Conservation (phyloP, 2,888 invertebrate species). For the Mycalesis mineus region DNA sequence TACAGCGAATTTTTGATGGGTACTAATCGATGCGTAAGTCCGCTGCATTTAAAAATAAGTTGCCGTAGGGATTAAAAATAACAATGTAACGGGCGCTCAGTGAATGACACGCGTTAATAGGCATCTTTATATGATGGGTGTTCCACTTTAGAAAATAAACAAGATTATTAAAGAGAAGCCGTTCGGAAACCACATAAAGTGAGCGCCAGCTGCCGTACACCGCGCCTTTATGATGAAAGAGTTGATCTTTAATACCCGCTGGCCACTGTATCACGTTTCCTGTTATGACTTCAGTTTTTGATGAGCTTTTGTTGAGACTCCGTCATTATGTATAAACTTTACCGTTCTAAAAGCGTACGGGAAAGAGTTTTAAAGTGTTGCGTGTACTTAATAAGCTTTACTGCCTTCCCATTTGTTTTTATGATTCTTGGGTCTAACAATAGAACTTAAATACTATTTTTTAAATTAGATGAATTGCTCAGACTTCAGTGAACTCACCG, state of each 20-base stretch:
- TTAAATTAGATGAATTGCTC: not conserved
- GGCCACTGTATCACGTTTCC: slow-evolving; percentile 72
- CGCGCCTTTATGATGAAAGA: slow-evolving; percentile 72
- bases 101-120: slow-evolving; percentile 50
- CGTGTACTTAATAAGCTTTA: slow-evolving; percentile 30
- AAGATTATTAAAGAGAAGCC: slow-evolving; percentile 71
- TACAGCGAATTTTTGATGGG: slow-evolving; percentile 2
- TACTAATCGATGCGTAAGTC: slow-evolving; percentile 9
- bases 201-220: slow-evolving; percentile 68
- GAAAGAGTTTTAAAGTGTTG: slow-evolving; percentile 44
- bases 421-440: not conserved
- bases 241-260: slow-evolving; percentile 55
- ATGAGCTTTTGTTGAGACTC: slow-evolving; percentile 63
- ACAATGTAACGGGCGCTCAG: slow-evolving; percentile 29
- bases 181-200: slow-evolving; percentile 72
- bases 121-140: slow-evolving; percentile 59
- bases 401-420: slow-evolving; percentile 19
- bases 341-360: slow-evolving; percentile 56
- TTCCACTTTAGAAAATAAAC: slow-evolving; percentile 71
- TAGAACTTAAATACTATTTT: too few species aligned
- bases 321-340: slow-evolving; percentile 65
- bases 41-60: slow-evolving; percentile 22
- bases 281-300: slow-evolving; percentile 76
- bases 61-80: slow-evolving; percentile 27
- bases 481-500: not conserved